These are phyloP conservation scores for Pemphredon lugubris DNA, from an alignment of 2,888 invertebrate species.

Conservation along the genomic window DNA sequence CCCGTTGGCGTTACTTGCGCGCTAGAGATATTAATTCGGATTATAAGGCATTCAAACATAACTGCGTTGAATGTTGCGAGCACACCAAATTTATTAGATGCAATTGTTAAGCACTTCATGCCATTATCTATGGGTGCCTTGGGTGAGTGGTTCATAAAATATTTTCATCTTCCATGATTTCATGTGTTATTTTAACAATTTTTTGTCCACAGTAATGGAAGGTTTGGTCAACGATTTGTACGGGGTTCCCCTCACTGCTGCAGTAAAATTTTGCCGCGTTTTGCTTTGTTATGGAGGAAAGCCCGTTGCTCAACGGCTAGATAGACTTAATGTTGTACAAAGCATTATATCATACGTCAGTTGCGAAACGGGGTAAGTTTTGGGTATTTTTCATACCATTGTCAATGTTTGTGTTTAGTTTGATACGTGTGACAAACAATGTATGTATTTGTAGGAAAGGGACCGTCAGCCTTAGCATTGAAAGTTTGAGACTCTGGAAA, in stretches of 20 bases:
- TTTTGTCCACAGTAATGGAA: constrained; percentile 58
- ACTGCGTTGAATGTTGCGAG: constrained; percentile 85
- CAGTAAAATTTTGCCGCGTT: constrained; percentile 88
- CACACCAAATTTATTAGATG: constrained; percentile 85
- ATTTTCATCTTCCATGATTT: too few species aligned
- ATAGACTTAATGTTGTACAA: constrained; percentile 82
- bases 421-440: not conserved
- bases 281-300: constrained; percentile 82
- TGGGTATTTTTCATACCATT: constrained; percentile 9
- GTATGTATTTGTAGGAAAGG: constrained; percentile 52
- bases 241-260: constrained; percentile 86
- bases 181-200: not conserved
- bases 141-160: constrained; percentile 51
- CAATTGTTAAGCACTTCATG: constrained; percentile 84
- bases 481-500: constrained; percentile 76
- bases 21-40: constrained; percentile 89
- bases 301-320: constrained; percentile 69
- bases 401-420: not conserved
- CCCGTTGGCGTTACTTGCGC: constrained; percentile 88
- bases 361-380: constrained; percentile 78
- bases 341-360: constrained; percentile 83
- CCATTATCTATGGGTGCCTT: constrained; percentile 78
- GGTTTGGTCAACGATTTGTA: constrained; percentile 83
- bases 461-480: constrained; percentile 70
- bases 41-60: constrained; percentile 89